Evolutionary conservation across 2,113 vertebrate genomes (phyloP).

Genomic region (Corythoichthys intestinalis): DNA sequence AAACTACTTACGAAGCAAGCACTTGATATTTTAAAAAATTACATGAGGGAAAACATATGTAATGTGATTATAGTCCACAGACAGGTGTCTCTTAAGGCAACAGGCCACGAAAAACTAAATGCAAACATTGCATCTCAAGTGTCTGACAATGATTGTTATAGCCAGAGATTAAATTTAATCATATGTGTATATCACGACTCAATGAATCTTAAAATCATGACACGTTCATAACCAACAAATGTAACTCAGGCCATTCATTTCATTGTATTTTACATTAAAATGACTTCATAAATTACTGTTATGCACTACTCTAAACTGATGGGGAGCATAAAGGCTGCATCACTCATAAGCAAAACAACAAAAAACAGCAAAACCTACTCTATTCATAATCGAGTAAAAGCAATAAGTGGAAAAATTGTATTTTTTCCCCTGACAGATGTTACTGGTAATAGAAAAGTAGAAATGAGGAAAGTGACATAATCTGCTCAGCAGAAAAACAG

Average conservation of each 20-base stretch:
- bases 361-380: slow-evolving; percentile 47
- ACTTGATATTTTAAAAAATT: slow-evolving; percentile 45
- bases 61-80: slow-evolving; percentile 13
- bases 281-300: background rate
- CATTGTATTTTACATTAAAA: slow-evolving; percentile 1
- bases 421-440: slow-evolving; percentile 31
- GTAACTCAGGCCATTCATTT: slow-evolving; percentile 5
- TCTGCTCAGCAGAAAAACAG: slow-evolving; percentile 38
- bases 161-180: slow-evolving; percentile 23
- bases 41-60: slow-evolving; percentile 28
- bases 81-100: slow-evolving; percentile 33
- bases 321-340: slow-evolving; percentile 27
- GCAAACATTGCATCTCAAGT: slow-evolving; percentile 16
- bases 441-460: slow-evolving; percentile 32
- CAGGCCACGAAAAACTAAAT: slow-evolving; percentile 19
- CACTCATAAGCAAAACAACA: slow-evolving; percentile 33
- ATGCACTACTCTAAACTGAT: slow-evolving; percentile 20
- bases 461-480: slow-evolving; percentile 20
- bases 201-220: slow-evolving; percentile 31
- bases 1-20: slow-evolving; percentile 51
- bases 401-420: slow-evolving; percentile 38
- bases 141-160: slow-evolving; percentile 19
- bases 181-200: slow-evolving; percentile 13
- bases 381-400: slow-evolving; percentile 48
- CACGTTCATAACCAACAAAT: slow-evolving; percentile 27